phyloP scores from a whole-genome alignment of 2,888 invertebrate genomes.

The Ophion obscuratus region DNA sequence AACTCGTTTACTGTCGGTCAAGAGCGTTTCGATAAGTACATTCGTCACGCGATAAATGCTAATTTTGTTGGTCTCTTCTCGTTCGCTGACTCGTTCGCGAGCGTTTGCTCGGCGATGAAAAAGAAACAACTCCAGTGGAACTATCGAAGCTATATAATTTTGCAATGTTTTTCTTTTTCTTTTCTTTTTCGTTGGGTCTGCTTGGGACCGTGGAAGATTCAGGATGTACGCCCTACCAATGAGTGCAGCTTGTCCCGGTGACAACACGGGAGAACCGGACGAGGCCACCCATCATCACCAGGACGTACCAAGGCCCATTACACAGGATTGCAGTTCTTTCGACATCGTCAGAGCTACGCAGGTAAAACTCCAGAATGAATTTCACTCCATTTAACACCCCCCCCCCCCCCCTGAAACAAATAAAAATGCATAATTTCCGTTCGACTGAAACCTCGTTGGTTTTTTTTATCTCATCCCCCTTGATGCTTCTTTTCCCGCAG shows the following conservation, averaged over 20 bases:
- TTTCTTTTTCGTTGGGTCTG: background rate
- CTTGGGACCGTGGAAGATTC: constrained; percentile 16
- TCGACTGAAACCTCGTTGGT: no score
- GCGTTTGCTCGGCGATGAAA: no score
- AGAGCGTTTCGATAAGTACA: background rate
- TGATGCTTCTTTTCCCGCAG: constrained; percentile 80
- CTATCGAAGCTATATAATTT: background rate
- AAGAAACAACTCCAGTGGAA: background rate
- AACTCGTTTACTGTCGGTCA: constrained; percentile 7
- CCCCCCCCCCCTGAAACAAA: no score
- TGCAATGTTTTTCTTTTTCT: background rate
- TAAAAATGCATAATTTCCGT: no score
- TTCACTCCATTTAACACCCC: no score
- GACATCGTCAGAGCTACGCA: constrained; percentile 98
- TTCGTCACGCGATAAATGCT: background rate
- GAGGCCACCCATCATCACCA: constrained; percentile 75
- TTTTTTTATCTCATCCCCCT: no score
- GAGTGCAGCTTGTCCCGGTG: constrained; percentile 81
- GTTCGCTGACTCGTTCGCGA: background rate
- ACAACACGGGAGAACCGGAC: constrained; percentile 79
- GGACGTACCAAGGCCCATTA: constrained; percentile 77
- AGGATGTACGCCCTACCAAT: constrained; percentile 82
- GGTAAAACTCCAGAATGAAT: constrained; percentile 81
- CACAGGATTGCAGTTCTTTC: constrained; percentile 91
- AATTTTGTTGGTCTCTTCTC: no score